Conservation (phyloP, 2,797 vertebrate species). For the Oreonectes daqikongensis region DNA sequence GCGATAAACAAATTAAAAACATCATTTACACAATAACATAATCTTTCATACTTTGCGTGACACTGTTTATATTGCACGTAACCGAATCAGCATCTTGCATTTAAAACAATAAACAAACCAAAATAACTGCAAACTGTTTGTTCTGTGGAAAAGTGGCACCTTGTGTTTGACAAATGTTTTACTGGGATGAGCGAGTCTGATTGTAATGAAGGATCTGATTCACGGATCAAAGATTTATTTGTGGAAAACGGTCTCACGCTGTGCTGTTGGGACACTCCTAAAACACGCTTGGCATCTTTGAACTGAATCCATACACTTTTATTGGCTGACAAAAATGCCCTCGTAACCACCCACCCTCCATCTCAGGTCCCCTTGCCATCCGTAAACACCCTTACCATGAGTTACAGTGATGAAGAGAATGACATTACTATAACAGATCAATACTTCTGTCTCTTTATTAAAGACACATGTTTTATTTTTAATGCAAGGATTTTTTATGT, state of each 20-base stretch:
- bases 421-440: not conserved
- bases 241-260: constrained; percentile 41
- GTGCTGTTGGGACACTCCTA: constrained; percentile 43
- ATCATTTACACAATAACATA: not conserved
- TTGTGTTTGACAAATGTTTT: no score
- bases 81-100: no score
- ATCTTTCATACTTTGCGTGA: no score
- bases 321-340: constrained; percentile 60
- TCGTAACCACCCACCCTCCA: constrained; percentile 35
- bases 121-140: no score
- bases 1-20: not conserved
- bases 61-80: no score
- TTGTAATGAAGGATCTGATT: not conserved
- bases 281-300: constrained; percentile 57
- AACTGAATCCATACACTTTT: constrained; percentile 70
- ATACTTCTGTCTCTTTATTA: no score
- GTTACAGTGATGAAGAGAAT: not conserved
- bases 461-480: no score
- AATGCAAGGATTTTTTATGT: no score
- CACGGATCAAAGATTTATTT: constrained; percentile 28
- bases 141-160: no score
- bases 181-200: not conserved
- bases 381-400: constrained; percentile 44
- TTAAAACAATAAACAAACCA: no score
- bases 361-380: constrained; percentile 6